These are phyloP conservation scores for Rhombomys opimus DNA, from an alignment of 2,113 vertebrate genomes.

Conservation along the genomic window DNA sequence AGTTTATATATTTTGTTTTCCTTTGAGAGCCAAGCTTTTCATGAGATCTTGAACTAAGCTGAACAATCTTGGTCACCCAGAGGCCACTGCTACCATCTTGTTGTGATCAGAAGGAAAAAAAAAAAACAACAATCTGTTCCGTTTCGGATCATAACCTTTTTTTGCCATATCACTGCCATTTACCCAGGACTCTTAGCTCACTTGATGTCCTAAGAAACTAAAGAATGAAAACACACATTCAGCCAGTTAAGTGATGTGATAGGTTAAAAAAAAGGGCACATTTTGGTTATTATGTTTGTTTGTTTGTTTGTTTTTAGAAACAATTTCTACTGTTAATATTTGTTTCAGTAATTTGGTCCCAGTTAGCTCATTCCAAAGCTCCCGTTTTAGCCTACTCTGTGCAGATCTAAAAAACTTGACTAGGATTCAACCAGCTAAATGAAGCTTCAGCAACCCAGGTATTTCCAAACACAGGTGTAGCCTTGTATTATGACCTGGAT, in stretches of 20 bases:
- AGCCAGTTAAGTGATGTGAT: not conserved
- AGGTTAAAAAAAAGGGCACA: not conserved
- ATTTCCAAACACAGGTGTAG: not conserved
- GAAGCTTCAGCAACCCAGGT: not conserved
- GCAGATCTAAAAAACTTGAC: not conserved
- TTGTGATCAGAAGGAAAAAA: not conserved
- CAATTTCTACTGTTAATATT: conserved; percentile 5
- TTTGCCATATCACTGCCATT: not conserved
- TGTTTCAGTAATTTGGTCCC: conserved; percentile 25
- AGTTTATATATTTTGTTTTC: not conserved
- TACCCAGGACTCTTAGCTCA: not conserved
- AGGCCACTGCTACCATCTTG: not conserved
- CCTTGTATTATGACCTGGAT: not conserved
- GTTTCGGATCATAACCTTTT: not conserved
- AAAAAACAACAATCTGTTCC: not conserved
- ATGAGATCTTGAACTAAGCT: conserved; percentile 6
- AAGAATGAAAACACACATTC: not conserved
- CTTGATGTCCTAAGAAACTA: not conserved
- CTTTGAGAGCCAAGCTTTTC: conserved; percentile 1
- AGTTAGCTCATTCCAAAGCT: not conserved
- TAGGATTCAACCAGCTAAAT: not conserved
- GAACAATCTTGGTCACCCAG: not conserved
- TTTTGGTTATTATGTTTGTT: not conserved
- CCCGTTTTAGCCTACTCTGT: not conserved
- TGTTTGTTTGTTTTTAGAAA: not conserved